phyloP scores from a whole-genome alignment of 2,888 invertebrate species.

The Tetrapedia diversipes region DNA sequence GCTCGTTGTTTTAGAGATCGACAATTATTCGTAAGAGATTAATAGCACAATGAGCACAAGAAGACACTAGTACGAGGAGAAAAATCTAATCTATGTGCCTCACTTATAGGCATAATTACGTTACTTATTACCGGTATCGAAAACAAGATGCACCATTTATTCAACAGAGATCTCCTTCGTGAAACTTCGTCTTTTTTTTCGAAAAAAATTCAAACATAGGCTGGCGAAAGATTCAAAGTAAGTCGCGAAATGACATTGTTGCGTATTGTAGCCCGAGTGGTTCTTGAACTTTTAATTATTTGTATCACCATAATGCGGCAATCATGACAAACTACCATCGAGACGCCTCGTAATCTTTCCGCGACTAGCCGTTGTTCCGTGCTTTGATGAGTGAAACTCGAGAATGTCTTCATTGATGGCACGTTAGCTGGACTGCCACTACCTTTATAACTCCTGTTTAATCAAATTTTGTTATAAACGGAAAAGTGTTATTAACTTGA shows the following conservation, averaged over 20 bases:
- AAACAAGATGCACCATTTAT: constrained; percentile 25
- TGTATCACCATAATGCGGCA: constrained; percentile 97
- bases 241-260: constrained; percentile 92
- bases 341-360: constrained; percentile 89
- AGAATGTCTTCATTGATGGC: constrained; percentile 84
- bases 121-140: constrained; percentile 24
- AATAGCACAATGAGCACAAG: constrained; percentile 37
- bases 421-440: constrained; percentile 87
- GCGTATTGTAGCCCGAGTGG: constrained; percentile 91
- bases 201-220: constrained; percentile 85
- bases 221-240: constrained; percentile 92
- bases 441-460: constrained; percentile 50
- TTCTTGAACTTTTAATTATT: constrained; percentile 95
- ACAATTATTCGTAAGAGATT: constrained; percentile 43
- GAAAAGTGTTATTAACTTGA: not conserved
- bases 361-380: constrained; percentile 80
- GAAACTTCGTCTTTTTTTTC: not conserved
- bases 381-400: constrained; percentile 78
- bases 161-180: constrained; percentile 22
- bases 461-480: not conserved
- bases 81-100: constrained; percentile 55
- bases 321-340: constrained; percentile 96
- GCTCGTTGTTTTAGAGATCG: constrained; percentile 32
- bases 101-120: constrained; percentile 20
- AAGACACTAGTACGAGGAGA: constrained; percentile 50